These are phyloP conservation scores for Ginglymostoma cirratum DNA, from an alignment of 2,113 vertebrate genomes.

Conservation along the genomic window DNA sequence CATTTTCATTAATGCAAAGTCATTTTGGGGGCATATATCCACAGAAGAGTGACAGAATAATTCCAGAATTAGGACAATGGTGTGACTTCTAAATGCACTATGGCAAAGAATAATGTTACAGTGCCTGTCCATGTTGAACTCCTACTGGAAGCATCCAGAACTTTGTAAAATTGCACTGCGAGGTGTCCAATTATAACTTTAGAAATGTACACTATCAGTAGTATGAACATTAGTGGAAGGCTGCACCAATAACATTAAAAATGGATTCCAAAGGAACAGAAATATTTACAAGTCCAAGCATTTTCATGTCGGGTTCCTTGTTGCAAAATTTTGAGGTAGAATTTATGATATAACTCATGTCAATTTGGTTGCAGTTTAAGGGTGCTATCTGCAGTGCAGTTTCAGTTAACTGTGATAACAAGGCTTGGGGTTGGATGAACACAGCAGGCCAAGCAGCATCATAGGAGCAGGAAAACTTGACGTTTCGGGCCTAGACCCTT, in stretches of 20 bases:
- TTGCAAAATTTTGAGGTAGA: background rate
- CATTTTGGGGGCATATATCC: background rate
- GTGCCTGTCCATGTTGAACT: background rate
- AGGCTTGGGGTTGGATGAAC: too few relatives aligned
- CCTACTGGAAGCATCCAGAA: background rate
- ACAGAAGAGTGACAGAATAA: background rate
- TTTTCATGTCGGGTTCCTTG: background rate
- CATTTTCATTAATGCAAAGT: background rate
- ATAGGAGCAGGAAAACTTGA: too few relatives aligned
- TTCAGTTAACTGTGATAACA: background rate
- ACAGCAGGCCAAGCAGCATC: too few relatives aligned
- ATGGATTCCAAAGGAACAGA: background rate
- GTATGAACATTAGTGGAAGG: background rate
- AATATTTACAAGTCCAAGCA: background rate
- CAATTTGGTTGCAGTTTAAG: background rate
- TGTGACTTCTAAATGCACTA: background rate
- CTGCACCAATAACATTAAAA: background rate
- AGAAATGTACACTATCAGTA: background rate
- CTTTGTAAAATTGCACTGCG: background rate
- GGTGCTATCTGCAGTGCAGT: background rate
- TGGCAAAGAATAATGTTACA: background rate
- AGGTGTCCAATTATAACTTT: background rate
- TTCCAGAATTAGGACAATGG: background rate
- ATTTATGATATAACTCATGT: background rate
- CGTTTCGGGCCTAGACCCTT: too few relatives aligned